Percentiles rank a stretch among this genome's conserved stretches.
Conservation (phyloP, 2,888 invertebrate species). For the Abrostola triplasia region DNA sequence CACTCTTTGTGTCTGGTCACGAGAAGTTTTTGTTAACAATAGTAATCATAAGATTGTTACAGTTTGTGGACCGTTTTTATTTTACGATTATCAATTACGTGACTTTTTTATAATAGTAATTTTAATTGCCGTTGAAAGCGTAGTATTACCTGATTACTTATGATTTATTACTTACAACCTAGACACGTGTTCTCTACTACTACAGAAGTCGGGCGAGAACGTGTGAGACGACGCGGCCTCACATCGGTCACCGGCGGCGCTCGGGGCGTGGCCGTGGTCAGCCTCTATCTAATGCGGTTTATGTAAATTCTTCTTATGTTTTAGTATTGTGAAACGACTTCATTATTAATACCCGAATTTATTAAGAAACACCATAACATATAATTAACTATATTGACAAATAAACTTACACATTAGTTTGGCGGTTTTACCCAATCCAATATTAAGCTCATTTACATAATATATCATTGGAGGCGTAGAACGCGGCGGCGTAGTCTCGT, state of each 20-base stretch:
- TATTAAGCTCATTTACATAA: conserved; percentile 30
- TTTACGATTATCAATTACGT: background rate
- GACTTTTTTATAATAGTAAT: background rate
- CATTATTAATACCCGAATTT: conserved; percentile 17
- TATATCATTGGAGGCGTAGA: conserved; percentile 14
- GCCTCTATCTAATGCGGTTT: background rate
- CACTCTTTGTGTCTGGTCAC: background rate
- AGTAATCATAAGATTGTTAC: background rate
- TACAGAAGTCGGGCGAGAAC: background rate
- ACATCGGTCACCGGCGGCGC: background rate
- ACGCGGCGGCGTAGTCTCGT: conserved; percentile 8
- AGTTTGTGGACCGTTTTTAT: background rate
- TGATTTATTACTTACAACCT: background rate
- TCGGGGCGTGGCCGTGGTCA: background rate
- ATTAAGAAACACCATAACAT: conserved; percentile 26
- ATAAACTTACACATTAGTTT: conserved; percentile 15
- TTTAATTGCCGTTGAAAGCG: background rate
- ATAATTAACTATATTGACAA: conserved; percentile 33
- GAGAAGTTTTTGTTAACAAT: background rate
- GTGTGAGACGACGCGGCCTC: background rate
- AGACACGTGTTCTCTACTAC: background rate
- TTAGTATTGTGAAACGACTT: conserved; percentile 14
- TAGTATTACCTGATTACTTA: background rate
- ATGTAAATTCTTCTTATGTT: conserved; percentile 4
- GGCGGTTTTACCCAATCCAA: conserved; percentile 18